Conservation (phyloP, 2,888 invertebrate species). For the Boloria selene region DNA sequence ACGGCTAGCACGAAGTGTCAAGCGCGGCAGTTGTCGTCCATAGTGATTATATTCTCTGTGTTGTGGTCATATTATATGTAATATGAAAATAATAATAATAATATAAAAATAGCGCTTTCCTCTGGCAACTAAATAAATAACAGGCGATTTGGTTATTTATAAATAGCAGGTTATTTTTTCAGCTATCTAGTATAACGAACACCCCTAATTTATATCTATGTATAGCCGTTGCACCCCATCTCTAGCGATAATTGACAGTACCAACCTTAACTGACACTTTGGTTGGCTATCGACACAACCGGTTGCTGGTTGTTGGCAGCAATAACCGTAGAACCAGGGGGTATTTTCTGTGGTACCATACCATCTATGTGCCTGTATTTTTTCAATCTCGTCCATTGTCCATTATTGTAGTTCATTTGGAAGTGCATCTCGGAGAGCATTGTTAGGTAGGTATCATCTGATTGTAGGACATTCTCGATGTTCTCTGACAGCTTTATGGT, state of each 20-base stretch:
- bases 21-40: no score
- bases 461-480: constrained; percentile 92
- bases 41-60: no score
- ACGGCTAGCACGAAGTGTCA: no score
- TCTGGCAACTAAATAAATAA: no score
- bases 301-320: constrained; percentile 71
- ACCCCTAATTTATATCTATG: no score
- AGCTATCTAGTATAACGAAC: no score
- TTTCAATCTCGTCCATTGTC: constrained; percentile 96
- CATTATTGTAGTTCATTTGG: constrained; percentile 99
- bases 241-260: background rate
- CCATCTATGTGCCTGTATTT: constrained; percentile 91
- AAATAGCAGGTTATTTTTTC: no score
- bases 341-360: constrained; percentile 73
- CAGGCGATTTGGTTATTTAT: no score
- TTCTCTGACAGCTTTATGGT: constrained; percentile 97
- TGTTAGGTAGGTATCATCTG: constrained; percentile 90
- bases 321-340: constrained; percentile 71
- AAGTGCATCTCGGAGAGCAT: constrained; percentile 97
- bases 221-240: no score
- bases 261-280: constrained; percentile 50
- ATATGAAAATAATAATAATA: no score
- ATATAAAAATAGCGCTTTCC: no score
- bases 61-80: no score
- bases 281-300: constrained; percentile 72